Conservation (phyloP, 1,140 invertebrate species). For the Orussus abietinus region DNA sequence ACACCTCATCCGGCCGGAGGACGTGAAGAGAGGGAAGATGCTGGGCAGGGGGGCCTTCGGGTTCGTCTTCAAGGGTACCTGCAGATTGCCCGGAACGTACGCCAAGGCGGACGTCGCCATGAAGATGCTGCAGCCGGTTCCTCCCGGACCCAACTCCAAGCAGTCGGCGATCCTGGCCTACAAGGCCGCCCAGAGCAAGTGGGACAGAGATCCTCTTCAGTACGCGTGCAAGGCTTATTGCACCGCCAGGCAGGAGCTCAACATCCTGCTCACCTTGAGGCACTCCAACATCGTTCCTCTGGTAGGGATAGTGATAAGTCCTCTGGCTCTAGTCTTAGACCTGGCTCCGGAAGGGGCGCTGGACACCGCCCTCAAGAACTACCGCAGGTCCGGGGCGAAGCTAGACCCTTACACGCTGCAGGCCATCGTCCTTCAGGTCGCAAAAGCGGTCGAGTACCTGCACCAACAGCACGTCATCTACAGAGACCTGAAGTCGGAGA, state of each 20-base stretch:
- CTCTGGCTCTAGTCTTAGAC: slow-evolving; percentile 86
- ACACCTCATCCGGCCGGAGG: slow-evolving; percentile 74
- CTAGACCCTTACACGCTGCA: slow-evolving; percentile 79
- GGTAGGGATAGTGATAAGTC: slow-evolving; percentile 81
- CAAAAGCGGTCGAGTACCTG: slow-evolving; percentile 92
- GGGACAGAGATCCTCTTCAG: slow-evolving; percentile 86
- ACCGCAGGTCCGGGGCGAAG: slow-evolving; percentile 76
- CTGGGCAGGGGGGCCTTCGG: slow-evolving; percentile 97
- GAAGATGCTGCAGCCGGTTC: slow-evolving; percentile 93
- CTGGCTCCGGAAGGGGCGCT: slow-evolving; percentile 90
- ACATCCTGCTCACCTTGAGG: slow-evolving; percentile 78
- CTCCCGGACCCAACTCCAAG: slow-evolving; percentile 75
- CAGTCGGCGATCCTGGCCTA: slow-evolving; percentile 73
- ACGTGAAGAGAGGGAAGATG: slow-evolving; percentile 73
- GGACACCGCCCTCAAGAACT: slow-evolving; percentile 76
- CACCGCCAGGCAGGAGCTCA: slow-evolving; percentile 89
- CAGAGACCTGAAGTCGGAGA: slow-evolving; percentile 95
- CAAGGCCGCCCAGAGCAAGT: slow-evolving; percentile 81
- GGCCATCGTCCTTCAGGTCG: slow-evolving; percentile 83
- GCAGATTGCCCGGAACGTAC: slow-evolving; percentile 60
- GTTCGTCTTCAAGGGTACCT: slow-evolving; percentile 86
- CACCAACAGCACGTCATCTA: slow-evolving; percentile 95
- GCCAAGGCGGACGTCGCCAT: slow-evolving; percentile 77
- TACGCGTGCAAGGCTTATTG: slow-evolving; percentile 94
- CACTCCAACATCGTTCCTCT: slow-evolving; percentile 92